Conservation (phyloP, 2,888 invertebrate genomes). For the Conus canariensis region DNA sequence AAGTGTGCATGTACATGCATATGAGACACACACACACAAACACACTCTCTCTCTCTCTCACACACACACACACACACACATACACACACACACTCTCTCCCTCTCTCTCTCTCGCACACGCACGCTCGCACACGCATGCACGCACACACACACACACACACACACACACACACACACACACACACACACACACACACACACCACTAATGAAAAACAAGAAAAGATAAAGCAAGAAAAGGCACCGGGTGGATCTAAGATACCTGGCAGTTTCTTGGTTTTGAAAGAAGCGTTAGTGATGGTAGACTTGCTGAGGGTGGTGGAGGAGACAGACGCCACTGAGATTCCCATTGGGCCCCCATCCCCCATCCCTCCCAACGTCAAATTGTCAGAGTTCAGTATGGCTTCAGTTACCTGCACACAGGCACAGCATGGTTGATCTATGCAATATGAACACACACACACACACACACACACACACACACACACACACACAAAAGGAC, state of each 20-base stretch:
- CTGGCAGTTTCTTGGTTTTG: conserved; percentile 95
- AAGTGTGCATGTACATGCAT: neutral
- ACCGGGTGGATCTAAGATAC: conserved; percentile 51
- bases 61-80: neutral
- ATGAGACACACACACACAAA: neutral
- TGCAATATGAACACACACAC: too few relatives aligned
- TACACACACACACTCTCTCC: neutral
- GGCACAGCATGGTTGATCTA: neutral
- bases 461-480: too few relatives aligned
- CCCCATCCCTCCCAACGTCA: conserved; percentile 14
- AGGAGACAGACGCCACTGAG: neutral
- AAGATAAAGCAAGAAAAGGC: neutral
- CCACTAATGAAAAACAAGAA: neutral
- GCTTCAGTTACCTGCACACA: conserved; percentile 40
- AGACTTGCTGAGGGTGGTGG: conserved; percentile 83
- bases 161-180: neutral
- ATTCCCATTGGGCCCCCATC: conserved; percentile 36
- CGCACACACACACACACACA: neutral
- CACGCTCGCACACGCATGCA: neutral
- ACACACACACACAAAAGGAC: too few relatives aligned
- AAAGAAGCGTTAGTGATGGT: conserved; percentile 99
- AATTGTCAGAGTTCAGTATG: conserved; percentile 29
- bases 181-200: neutral
- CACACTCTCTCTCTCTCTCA: too few relatives aligned
- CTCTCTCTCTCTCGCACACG: too few relatives aligned